Evolutionary conservation across 2,888 invertebrate genomes (phyloP).

Genomic region (Brachyptera putata): DNA sequence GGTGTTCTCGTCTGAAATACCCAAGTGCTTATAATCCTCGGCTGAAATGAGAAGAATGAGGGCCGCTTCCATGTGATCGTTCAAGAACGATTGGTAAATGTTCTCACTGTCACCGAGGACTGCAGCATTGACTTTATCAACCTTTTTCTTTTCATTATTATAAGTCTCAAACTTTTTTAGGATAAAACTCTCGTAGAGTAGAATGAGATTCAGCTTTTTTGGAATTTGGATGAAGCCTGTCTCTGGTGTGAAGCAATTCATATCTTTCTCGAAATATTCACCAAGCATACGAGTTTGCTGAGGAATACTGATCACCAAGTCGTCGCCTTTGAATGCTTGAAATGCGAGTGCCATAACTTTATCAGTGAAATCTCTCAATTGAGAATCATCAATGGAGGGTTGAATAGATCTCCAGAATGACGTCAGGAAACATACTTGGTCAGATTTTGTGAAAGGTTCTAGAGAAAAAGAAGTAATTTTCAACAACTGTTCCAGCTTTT

Average conservation of each 20-base stretch:
- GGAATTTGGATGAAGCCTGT: neutral
- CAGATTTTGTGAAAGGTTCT: slow-evolving; percentile 15
- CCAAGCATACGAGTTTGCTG: slow-evolving; percentile 22
- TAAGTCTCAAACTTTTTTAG: slow-evolving; percentile 21
- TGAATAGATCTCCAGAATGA: neutral
- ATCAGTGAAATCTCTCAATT: neutral
- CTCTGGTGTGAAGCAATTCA: neutral
- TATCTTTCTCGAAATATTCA: slow-evolving; percentile 18
- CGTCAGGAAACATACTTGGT: slow-evolving; percentile 5
- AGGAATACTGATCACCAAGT: slow-evolving; percentile 21
- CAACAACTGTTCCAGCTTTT: slow-evolving; percentile 11
- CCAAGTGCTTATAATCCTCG: neutral
- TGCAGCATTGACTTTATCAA: slow-evolving; percentile 1
- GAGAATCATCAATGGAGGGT: neutral
- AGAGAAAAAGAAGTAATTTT: neutral
- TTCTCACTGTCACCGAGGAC: neutral
- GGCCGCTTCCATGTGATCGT: slow-evolving; percentile 14
- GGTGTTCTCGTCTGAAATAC: neutral
- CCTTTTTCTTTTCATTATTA: slow-evolving; percentile 14
- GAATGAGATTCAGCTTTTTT: slow-evolving; percentile 7
- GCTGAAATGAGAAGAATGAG: neutral
- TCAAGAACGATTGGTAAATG: neutral
- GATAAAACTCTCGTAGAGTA: slow-evolving; percentile 16
- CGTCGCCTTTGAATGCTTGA: neutral
- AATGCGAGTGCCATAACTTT: neutral